Evolutionary conservation across 2,113 vertebrate genomes (phyloP).

Genomic region (Chaetodon auriga): DNA sequence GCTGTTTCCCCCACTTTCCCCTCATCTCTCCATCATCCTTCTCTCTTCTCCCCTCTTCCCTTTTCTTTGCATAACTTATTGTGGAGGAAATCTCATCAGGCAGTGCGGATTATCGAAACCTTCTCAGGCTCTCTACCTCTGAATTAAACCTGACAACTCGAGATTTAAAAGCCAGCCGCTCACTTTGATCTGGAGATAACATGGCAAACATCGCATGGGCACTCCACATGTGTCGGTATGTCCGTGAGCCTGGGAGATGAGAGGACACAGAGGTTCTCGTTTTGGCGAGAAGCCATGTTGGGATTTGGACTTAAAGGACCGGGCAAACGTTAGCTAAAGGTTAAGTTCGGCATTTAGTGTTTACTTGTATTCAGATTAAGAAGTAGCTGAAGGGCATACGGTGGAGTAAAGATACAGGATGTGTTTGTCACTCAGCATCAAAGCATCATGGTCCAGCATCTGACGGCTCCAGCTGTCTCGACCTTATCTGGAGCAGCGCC

Average conservation of each 20-base stretch:
- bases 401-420: not conserved
- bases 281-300: not conserved
- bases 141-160: conserved; percentile 45
- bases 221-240: not conserved
- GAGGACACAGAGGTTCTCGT: not conserved
- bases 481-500: not conserved
- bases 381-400: not conserved
- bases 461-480: not conserved
- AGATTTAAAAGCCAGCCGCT: conserved; percentile 40
- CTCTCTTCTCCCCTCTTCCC: not conserved
- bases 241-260: not conserved
- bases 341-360: not conserved
- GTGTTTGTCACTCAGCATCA: not conserved
- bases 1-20: not conserved
- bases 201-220: conserved; percentile 9
- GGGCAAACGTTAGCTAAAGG: not conserved
- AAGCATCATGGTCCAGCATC: not conserved
- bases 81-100: conserved; percentile 42
- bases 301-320: conserved; percentile 17
- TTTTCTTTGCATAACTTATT: not conserved
- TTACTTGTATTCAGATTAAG: not conserved
- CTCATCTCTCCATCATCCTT: not conserved
- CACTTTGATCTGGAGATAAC: conserved; percentile 49
- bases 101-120: conserved; percentile 27
- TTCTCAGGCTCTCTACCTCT: conserved; percentile 29